These are phyloP conservation scores for Periophthalmodon schlosseri DNA, from an alignment of 2,113 vertebrate species.

Conservation along the genomic window DNA sequence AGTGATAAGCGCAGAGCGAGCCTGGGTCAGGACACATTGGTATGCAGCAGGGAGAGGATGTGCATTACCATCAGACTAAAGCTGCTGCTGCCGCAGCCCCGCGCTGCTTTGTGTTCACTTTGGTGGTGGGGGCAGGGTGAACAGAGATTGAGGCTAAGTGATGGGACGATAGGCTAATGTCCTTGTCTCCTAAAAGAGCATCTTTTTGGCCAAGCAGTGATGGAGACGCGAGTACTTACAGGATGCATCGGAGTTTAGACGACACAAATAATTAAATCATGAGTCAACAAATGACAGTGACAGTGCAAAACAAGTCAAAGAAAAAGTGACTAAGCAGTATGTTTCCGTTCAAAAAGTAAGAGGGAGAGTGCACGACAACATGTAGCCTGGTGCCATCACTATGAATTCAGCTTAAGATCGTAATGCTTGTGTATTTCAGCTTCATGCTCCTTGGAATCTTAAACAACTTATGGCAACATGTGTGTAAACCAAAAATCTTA, in stretches of 20 bases:
- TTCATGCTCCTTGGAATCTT: conserved; percentile 43
- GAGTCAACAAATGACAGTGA: conserved; percentile 9
- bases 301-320: conserved; percentile 5
- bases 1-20: conserved; percentile 66
- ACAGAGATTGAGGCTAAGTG: conserved; percentile 51
- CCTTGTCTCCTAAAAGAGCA: conserved; percentile 43
- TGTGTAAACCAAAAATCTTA: conserved; percentile 59
- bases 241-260: conserved; percentile 27
- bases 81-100: conserved; percentile 70
- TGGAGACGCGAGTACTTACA: conserved; percentile 23
- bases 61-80: conserved; percentile 80
- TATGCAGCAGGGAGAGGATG: conserved; percentile 77
- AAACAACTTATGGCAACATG: conserved; percentile 32
- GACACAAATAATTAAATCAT: conserved; percentile 13
- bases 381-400: conserved; percentile 42
- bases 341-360: conserved; percentile 3
- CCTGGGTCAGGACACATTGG: conserved; percentile 73
- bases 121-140: conserved; percentile 67
- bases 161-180: conserved; percentile 44
- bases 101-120: conserved; percentile 71
- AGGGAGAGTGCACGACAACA: conserved; percentile 34
- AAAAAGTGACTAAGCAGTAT: not conserved
- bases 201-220: conserved; percentile 31
- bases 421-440: conserved; percentile 47
- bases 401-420: conserved; percentile 39